Evolutionary conservation across 2,888 invertebrate species (phyloP).

Genomic region (Sussaba pulchella): DNA sequence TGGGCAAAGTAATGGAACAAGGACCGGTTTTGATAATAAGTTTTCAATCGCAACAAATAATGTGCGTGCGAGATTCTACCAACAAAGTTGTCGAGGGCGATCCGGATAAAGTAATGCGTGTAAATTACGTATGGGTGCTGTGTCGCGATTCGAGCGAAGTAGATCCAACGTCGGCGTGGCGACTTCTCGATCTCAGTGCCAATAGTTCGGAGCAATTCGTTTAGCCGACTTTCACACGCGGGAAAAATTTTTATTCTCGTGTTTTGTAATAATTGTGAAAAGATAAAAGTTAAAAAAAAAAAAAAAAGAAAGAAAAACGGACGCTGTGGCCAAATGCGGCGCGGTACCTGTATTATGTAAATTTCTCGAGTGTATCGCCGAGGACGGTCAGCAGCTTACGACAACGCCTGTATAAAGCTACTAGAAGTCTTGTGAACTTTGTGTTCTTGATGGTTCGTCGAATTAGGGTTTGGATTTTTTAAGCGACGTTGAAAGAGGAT

Average conservation of each 20-base stretch:
- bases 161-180: slow-evolving; percentile 98
- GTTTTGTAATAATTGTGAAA: slow-evolving; percentile 51
- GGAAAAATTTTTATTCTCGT: slow-evolving; percentile 41
- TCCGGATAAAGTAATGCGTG: slow-evolving; percentile 96
- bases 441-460: slow-evolving; percentile 38
- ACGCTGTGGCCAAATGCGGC: slow-evolving; percentile 12
- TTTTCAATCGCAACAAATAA: slow-evolving; percentile 98
- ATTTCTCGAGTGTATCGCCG: slow-evolving; percentile 46
- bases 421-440: slow-evolving; percentile 23
- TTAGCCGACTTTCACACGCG: slow-evolving; percentile 82
- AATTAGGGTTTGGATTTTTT: slow-evolving; percentile 26
- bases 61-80: slow-evolving; percentile 93
- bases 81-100: slow-evolving; percentile 97
- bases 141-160: slow-evolving; percentile 97
- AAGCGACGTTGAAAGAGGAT: slow-evolving; percentile 15
- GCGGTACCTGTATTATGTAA: slow-evolving; percentile 15
- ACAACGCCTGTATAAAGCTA: slow-evolving; percentile 38
- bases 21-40: slow-evolving; percentile 98
- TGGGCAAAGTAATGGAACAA: slow-evolving; percentile 99
- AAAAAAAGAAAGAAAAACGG: slow-evolving; percentile 14
- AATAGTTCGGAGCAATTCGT: slow-evolving; percentile 94
- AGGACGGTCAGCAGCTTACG: slow-evolving; percentile 18
- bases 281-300: neutral
- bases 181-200: slow-evolving; percentile 95
- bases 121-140: slow-evolving; percentile 99